These are phyloP conservation scores for Epizoanthus illoricatus DNA, from an alignment of 92 coral and sea anemone genomes.

Conservation along the genomic window DNA sequence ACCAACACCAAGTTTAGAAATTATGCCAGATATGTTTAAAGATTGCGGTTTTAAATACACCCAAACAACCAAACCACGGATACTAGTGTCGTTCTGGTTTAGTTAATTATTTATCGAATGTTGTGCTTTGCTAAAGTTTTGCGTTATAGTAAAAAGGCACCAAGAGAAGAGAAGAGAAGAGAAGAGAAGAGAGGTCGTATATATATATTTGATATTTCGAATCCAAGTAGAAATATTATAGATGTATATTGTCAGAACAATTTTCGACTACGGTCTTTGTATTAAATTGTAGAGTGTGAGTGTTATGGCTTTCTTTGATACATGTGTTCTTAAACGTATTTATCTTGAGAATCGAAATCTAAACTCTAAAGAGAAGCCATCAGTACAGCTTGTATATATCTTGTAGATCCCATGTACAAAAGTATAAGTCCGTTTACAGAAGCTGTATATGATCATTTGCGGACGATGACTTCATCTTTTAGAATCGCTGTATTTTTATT, in stretches of 20 bases:
- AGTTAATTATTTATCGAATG: not conserved
- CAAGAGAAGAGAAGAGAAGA: not conserved
- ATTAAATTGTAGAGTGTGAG: too few relatives aligned
- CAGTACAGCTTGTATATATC: not conserved
- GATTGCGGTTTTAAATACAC: slow-evolving; percentile 4
- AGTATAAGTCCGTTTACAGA: slow-evolving; percentile 3
- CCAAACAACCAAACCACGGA: slow-evolving; percentile 12
- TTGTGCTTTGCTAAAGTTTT: not conserved
- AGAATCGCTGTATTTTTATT: slow-evolving; percentile 24
- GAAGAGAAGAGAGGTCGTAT: too few relatives aligned
- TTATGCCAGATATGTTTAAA: slow-evolving; percentile 4
- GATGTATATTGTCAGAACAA: too few relatives aligned
- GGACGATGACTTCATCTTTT: slow-evolving; percentile 19
- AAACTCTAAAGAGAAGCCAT: not conserved
- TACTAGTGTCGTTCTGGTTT: not conserved
- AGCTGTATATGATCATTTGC: not conserved
- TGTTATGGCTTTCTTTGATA: too few relatives aligned
- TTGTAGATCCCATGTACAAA: not conserved
- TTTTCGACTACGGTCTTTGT: too few relatives aligned
- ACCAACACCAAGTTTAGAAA: not conserved
- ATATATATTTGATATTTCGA: too few relatives aligned
- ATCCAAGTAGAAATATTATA: too few relatives aligned
- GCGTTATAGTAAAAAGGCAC: too few relatives aligned
- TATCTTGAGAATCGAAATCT: not conserved
- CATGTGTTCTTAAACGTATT: not conserved